These are phyloP conservation scores for Philypnodon macrostomus DNA, from an alignment of 2,797 vertebrate species.

Conservation along the genomic window DNA sequence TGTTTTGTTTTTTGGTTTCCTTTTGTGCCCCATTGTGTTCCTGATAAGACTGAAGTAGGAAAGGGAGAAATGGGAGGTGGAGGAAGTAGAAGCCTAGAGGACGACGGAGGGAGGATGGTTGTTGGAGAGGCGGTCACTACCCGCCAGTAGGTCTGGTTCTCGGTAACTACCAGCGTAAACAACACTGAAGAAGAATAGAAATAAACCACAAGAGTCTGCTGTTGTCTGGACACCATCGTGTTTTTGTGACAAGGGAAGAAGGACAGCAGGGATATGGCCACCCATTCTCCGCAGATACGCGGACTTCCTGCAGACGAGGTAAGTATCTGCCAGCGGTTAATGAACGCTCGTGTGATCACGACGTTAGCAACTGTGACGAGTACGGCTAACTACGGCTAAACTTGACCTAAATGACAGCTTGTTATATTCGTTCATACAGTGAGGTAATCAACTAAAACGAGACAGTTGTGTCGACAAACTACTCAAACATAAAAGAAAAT, in stretches of 20 bases:
- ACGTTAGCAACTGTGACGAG: conserved; percentile 42
- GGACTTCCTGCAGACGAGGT: conserved; percentile 77
- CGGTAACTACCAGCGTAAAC: conserved; percentile 21
- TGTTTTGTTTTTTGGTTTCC: not conserved
- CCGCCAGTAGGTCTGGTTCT: conserved; percentile 28
- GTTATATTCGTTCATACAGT: not conserved
- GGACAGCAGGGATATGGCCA: conserved; percentile 62
- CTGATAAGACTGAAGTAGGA: not conserved
- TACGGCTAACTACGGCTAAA: conserved; percentile 23
- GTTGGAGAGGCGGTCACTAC: conserved; percentile 37
- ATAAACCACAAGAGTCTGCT: conserved; percentile 3
- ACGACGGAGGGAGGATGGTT: conserved; percentile 34
- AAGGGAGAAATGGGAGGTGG: conserved; percentile 4
- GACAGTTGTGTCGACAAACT: not conserved
- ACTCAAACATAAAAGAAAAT: too few species aligned
- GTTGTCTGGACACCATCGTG: not conserved
- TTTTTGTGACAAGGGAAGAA: conserved; percentile 16
- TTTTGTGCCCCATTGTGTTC: not conserved
- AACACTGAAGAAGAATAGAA: conserved; percentile 21
- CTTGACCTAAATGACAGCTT: not conserved
- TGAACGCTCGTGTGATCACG: conserved; percentile 12
- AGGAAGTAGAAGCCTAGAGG: conserved; percentile 20
- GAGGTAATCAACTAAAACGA: not conserved
- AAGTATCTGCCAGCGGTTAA: conserved; percentile 12
- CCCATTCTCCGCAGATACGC: conserved; percentile 64